Evolutionary conservation across 2,888 invertebrate genomes (phyloP).

Genomic region (Rotaria magnacalcarata): DNA sequence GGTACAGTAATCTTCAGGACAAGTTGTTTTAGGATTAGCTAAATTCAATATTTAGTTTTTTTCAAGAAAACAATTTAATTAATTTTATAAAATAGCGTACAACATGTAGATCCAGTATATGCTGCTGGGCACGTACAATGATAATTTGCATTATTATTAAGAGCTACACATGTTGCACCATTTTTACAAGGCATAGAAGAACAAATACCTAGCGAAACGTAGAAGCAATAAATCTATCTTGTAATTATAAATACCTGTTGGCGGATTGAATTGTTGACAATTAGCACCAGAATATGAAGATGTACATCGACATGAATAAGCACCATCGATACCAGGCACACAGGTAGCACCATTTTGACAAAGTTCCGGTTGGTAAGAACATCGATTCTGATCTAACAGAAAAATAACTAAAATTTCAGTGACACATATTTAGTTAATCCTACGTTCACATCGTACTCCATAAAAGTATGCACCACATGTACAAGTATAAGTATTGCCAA

Average conservation of each 20-base stretch:
- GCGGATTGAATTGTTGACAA: background rate
- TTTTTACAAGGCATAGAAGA: background rate
- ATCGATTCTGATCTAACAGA: background rate
- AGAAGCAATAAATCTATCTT: background rate
- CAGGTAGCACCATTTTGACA: background rate
- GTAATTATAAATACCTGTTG: background rate
- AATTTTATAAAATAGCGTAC: background rate
- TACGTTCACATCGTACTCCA: background rate
- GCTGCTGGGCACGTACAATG: background rate
- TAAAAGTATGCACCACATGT: background rate
- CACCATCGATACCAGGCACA: background rate
- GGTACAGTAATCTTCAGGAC: background rate
- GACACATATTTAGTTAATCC: too few species aligned
- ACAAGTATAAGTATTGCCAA: background rate
- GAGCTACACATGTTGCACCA: background rate
- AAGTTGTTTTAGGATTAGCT: background rate
- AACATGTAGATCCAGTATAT: background rate
- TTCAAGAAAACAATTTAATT: background rate
- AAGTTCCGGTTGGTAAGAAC: background rate
- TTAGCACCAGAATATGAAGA: background rate
- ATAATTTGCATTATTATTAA: constrained; percentile 1
- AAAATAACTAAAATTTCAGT: too few species aligned
- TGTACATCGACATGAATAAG: background rate
- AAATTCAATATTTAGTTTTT: background rate
- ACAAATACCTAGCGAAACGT: background rate